Conservation (phyloP, 2,113 vertebrate species). For the Syngnathus typhle region DNA sequence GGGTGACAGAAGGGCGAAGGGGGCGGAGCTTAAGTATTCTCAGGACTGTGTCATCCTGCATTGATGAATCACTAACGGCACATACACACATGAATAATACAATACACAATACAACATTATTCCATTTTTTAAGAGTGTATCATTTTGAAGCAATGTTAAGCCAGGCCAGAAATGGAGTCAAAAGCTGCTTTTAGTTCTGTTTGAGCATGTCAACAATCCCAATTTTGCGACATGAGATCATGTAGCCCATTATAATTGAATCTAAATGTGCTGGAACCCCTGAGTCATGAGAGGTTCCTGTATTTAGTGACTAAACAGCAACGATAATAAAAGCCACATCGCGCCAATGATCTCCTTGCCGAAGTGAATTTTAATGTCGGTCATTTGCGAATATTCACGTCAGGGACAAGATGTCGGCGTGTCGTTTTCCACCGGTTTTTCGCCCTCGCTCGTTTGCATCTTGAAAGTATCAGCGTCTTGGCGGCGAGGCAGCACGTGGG, state of each 20-base stretch:
- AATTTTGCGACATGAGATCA: background rate
- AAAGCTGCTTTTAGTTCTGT: background rate
- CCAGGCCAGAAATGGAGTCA: background rate
- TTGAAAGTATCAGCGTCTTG: conserved; percentile 4
- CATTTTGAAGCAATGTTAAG: background rate
- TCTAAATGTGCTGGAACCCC: background rate
- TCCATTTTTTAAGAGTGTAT: background rate
- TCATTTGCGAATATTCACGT: background rate
- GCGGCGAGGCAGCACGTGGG: background rate
- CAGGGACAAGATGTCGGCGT: background rate
- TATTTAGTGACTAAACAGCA: background rate
- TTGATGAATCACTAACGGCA: conserved; percentile 1
- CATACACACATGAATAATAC: no score
- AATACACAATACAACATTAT: no score
- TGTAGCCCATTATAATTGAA: background rate
- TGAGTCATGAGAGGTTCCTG: background rate
- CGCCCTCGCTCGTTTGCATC: background rate
- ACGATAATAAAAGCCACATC: background rate
- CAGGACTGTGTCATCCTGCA: background rate
- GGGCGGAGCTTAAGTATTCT: background rate
- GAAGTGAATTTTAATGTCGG: background rate
- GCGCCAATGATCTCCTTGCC: background rate
- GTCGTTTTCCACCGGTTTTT: background rate
- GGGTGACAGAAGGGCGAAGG: background rate
- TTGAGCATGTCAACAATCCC: background rate